Percentiles rank a stretch among this genome's conserved stretches.
phyloP scores from a whole-genome alignment of 2,797 vertebrate genomes.

The Manis pentadactyla region DNA sequence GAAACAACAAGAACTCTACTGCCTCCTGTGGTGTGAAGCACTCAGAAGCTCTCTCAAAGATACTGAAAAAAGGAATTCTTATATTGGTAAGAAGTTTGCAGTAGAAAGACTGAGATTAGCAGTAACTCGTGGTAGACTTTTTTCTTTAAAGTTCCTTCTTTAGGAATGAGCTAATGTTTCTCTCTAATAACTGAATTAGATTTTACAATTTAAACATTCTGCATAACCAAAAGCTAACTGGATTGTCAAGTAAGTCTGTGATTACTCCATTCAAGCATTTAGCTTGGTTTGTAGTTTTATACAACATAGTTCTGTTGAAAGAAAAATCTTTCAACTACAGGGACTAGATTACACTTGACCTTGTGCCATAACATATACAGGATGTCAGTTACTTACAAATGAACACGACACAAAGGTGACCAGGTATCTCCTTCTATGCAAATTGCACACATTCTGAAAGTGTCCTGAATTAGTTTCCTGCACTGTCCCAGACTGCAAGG shows the following conservation, averaged over 20 bases:
- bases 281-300: not conserved
- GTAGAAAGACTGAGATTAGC: not conserved
- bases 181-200: not conserved
- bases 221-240: not conserved
- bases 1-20: not conserved
- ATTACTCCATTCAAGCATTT: not conserved
- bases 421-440: not conserved
- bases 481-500: not conserved
- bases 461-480: not conserved
- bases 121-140: not conserved
- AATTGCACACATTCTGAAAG: not conserved
- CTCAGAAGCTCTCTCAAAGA: not conserved
- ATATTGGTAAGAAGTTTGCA: not conserved
- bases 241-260: not conserved
- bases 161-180: not conserved
- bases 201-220: not conserved
- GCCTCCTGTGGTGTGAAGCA: not conserved
- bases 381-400: not conserved
- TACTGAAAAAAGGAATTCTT: not conserved
- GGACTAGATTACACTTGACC: not conserved
- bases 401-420: not conserved
- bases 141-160: not conserved
- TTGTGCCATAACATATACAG: not conserved
- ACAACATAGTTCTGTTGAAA: not conserved
- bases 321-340: slow-evolving; percentile 14